Base-by-base conservation (phyloP, 2,888 invertebrate species). In the Lamellibrachia columna region DNA sequence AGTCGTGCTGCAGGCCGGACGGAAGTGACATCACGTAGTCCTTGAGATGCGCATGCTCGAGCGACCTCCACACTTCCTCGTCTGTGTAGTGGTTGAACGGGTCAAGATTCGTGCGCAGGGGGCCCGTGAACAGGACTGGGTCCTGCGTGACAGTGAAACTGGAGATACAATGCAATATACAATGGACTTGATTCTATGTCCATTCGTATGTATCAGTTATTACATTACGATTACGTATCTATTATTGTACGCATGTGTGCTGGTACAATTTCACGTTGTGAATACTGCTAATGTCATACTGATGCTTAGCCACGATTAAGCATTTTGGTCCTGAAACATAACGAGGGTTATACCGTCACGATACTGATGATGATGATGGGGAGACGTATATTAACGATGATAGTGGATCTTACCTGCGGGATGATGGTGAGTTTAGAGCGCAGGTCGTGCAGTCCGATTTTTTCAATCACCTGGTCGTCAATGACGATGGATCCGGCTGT, bases 61-160 rank as follows among this genome's bases (percentile, higher is more conserved):
- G 97, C 52, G 98, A 98, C 92, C 97, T 97, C 99, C 99, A 99
- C 91, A 99, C 97, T 92, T 98, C 98, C 0, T 98, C 98, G 95
- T 99, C 99, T 1, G 97, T 97, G 96, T 98, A 97, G 2, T 96
- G 96, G 94, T 97, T 97, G 96, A 99, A 98, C 3, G 99, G 99
- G 97, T 99, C 99, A 94, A 99, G 97, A 97, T 99, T 99, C 97
- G 98, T 97, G 92, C 99, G 97, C 94, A 99, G 97, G 7, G 98
- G 98, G 92, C 99, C 99, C 52, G 98, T 98, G 97, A 99, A 99
- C 93, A 99, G 97, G 91, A 99, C 98, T 0, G 99, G 99, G 97
- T 99, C 99, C 97, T 99, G 93, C 53, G 40, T 11, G 40, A 91
- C 52, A 91, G 53, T 28, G 28, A 11, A 22, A 75, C n/a, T 40